Base-by-base conservation (phyloP, 2,888 invertebrate species). In the Coelinius sp. region DNA sequence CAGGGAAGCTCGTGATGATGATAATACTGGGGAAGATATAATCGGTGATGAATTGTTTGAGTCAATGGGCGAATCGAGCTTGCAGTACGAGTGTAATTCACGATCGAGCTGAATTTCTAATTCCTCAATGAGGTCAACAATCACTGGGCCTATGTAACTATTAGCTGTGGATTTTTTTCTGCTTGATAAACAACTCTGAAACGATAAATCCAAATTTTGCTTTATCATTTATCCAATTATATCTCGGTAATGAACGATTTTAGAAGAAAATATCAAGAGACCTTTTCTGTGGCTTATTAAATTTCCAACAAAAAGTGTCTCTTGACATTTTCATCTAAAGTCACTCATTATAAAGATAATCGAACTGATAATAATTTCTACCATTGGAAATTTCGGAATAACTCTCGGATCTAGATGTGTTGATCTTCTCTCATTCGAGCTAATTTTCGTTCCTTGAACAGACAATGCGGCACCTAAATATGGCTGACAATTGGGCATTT, bases 401-500 rank as follows among this genome's bases (percentile, higher is more conserved):
- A 84, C 84, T 81, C 88, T 89, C 8, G 87, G 79, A 52, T 90
- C 88, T 41, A 86, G 88, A 68, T 89, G 88, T 76, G 75, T 80
- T 3, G 77, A 27, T 77, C 88, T 90, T 41, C 81, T 86, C 31
- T 88, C 79, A 70, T 71, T 79, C 71, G 83, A 90, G 59, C 90
- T 88, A 52, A 93, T 88, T 75, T 90, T 90, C 76, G 92, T 91
- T 1, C 94, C 94, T 75, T 93, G 91, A 7, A 94, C 90, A 8
- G 93, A 91, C 38, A 94, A 85, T 17, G 92, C 93, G 78, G 93
- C 90, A 0, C 95, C 95, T 75, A 95, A 90, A 84, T 95, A 95
- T 0, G 95, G 94, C 10, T 95, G 95, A 0, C 93, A 93, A 80
- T 93, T 93, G 0, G 95, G 94, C 76, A 94, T 90, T 65, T 91